phyloP scores from a whole-genome alignment of 2,888 invertebrate genomes.

The Strigamia maritima region DNA sequence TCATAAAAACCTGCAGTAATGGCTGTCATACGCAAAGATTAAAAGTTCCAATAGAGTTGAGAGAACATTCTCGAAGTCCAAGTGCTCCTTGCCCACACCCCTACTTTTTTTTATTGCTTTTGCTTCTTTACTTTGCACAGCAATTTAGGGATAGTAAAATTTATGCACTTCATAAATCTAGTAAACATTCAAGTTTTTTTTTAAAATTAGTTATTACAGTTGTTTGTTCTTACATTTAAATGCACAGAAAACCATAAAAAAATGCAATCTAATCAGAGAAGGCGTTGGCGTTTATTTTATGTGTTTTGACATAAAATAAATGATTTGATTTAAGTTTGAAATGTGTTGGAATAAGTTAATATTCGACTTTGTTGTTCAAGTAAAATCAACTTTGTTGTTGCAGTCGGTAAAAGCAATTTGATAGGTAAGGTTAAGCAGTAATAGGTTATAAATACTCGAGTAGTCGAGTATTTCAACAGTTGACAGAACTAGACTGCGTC shows the following conservation, averaged over 20 bases:
- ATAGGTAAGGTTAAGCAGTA: neutral
- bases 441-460: neutral
- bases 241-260: neutral
- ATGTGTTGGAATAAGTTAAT: too few relatives aligned
- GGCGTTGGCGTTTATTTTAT: too few relatives aligned
- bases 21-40: slow-evolving; percentile 10
- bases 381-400: too few relatives aligned
- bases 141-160: neutral
- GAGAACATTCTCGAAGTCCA: neutral
- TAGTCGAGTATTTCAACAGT: neutral
- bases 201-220: neutral
- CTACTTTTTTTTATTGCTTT: neutral
- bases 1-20: neutral
- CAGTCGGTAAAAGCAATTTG: too few relatives aligned
- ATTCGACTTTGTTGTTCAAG: too few relatives aligned
- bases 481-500: neutral
- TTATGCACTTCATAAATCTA: neutral
- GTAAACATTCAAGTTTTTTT: neutral
- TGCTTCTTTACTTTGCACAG: neutral
- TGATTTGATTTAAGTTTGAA: too few relatives aligned
- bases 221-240: neutral
- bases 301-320: too few relatives aligned
- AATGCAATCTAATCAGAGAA: too few relatives aligned
- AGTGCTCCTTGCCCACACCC: neutral
- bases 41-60: neutral